Evolutionary conservation across 1,140 invertebrate species (phyloP).

Genomic region (Ridgeia piscesae): DNA sequence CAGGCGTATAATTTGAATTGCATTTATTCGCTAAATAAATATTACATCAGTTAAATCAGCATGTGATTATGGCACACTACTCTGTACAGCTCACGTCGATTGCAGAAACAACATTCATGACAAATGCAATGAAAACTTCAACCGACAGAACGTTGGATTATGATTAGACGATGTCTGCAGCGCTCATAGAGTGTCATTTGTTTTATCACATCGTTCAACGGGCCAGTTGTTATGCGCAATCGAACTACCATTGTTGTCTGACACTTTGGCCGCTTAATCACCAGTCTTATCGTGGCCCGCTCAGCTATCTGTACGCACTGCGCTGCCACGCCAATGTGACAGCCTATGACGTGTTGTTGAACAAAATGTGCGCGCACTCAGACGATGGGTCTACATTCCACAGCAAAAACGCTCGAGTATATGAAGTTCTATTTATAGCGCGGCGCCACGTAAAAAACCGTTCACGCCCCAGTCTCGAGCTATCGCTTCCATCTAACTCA

Average conservation of each 20-base stretch:
- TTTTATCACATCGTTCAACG: no score
- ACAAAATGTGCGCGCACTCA: background rate
- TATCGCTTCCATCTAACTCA: background rate
- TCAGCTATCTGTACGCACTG: background rate
- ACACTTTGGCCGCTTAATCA: no score
- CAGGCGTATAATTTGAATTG: background rate
- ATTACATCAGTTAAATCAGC: no score
- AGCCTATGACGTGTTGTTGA: background rate
- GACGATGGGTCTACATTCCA: background rate
- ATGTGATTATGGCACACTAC: no score
- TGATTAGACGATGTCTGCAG: no score
- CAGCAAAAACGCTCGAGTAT: background rate
- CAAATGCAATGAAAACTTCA: background rate
- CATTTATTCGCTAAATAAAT: no score
- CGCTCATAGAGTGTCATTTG: no score
- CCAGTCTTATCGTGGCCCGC: background rate
- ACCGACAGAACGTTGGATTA: background rate
- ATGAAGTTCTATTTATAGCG: background rate
- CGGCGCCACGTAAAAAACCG: background rate
- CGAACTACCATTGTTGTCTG: background rate
- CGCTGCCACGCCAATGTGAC: background rate
- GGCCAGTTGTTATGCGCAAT: background rate
- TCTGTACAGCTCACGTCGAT: background rate
- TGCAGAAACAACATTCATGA: background rate
- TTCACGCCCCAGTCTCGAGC: background rate